These are phyloP conservation scores for Odontesthes bonariensis DNA, from an alignment of 2,113 vertebrate genomes.

Conservation along the genomic window DNA sequence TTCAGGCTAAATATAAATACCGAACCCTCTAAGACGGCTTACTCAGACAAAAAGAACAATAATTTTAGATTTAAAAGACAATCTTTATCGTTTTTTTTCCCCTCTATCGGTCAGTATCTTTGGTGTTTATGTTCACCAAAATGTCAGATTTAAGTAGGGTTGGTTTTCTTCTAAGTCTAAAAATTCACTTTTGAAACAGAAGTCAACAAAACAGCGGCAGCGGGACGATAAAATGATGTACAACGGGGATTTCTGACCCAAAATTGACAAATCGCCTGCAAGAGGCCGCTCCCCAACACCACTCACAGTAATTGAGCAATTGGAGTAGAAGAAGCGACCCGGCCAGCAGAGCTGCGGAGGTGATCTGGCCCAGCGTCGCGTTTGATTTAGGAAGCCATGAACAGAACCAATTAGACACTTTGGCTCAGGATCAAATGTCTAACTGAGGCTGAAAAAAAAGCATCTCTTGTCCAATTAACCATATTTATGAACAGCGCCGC, in stretches of 20 bases:
- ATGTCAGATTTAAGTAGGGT: too few species aligned
- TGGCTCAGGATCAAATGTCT: slow-evolving; percentile 64
- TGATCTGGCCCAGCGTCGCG: slow-evolving; percentile 75
- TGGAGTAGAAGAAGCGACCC: slow-evolving; percentile 77
- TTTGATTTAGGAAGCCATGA: slow-evolving; percentile 75
- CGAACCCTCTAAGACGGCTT: too few species aligned
- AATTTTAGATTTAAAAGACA: too few species aligned
- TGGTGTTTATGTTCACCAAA: too few species aligned
- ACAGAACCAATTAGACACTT: slow-evolving; percentile 65
- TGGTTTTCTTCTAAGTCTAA: too few species aligned
- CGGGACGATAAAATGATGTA: too few species aligned
- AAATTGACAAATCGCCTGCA: slow-evolving; percentile 46
- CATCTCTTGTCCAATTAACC: slow-evolving; percentile 65
- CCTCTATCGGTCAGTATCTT: too few species aligned
- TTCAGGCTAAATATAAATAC: too few species aligned
- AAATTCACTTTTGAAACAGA: not conserved
- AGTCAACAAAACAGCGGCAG: not conserved
- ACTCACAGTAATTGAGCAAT: slow-evolving; percentile 26
- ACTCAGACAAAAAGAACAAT: too few species aligned
- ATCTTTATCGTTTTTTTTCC: too few species aligned
- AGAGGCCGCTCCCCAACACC: slow-evolving; percentile 17
- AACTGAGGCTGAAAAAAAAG: slow-evolving; percentile 40
- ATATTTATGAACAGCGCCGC: slow-evolving; percentile 56
- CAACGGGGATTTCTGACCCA: slow-evolving; percentile 8
- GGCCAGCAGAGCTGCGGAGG: slow-evolving; percentile 82